Evolutionary conservation across 2,888 invertebrate genomes (phyloP), one percentile per base, ranked within the genome.

Genomic region (Synanthedon myopaeformis): DNA sequence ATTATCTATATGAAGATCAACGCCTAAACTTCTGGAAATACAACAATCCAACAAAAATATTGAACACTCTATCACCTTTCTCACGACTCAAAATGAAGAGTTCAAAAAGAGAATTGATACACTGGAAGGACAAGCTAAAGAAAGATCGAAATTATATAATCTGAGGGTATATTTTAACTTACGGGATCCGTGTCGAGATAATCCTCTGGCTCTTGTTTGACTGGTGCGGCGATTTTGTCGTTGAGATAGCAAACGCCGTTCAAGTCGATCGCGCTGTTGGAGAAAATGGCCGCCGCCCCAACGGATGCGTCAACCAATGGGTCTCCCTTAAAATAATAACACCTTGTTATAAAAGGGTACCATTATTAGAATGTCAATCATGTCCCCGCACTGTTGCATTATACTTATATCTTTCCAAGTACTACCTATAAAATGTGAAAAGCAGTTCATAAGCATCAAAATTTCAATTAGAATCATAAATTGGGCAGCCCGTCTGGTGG

Each of bases 251-350:
- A 93, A 5, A 94, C 93, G 65, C 94, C 94, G 64, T 94, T 94
- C 52, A 95, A 79, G 69, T 93, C 94, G 2, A 94, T 95, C 11
- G 94, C 94, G 69, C 96, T 96, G 70, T 96, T 96, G 1, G 95
- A 94, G 76, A 96, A 94, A 57, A 96, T 91, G 1, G 94, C 93
- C 8, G 93, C 92, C 4, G 92, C 90, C 54, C 93, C 90, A 65
- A 94, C 82, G 64, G 91, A 89, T 65, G 91, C 81, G 65, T 90
- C 90, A 19, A 87, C 89, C 12, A 88, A 61, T 0, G 88, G 82
- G 55, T 85, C 80, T 55, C 59, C 70, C 81, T 83, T 61, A 2
- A 67, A 52, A 35, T 42, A 17, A 19, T 2, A 10, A 35, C 35
- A 8, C 35, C 2, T 35, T 35, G 10, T 35, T 35, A 35, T 35